Percentiles rank a stretch among this genome's conserved stretches.
phyloP scores from a whole-genome alignment of 2,113 vertebrate genomes.

The Alaudala cheleensis region DNA sequence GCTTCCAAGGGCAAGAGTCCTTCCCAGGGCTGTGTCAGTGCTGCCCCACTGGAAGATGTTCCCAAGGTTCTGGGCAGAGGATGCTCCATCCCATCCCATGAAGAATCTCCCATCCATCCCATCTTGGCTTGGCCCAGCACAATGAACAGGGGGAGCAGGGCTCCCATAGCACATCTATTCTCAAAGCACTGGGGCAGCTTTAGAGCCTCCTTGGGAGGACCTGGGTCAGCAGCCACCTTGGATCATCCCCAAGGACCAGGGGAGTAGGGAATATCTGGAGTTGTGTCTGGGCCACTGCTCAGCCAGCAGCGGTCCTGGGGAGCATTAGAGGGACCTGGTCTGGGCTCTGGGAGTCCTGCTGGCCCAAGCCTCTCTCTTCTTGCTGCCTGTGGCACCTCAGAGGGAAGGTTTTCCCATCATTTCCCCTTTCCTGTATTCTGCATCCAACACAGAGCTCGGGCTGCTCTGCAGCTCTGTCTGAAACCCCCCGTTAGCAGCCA shows the following conservation, averaged over 20 bases:
- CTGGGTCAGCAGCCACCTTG: background rate
- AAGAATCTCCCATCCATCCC: accelerated
- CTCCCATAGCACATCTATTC: background rate
- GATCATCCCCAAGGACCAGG: background rate
- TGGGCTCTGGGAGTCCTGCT: background rate
- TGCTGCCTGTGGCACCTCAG: background rate
- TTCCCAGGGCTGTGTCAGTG: background rate
- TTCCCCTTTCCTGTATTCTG: background rate
- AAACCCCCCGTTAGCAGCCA: background rate
- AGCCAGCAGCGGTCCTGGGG: background rate
- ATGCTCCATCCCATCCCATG: background rate
- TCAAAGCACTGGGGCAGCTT: background rate
- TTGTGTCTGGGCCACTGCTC: background rate
- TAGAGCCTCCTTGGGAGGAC: background rate
- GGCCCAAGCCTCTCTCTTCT: background rate
- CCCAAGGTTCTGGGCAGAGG: background rate
- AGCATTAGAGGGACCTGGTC: accelerated
- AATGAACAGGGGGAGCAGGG: background rate
- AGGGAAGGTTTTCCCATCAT: background rate
- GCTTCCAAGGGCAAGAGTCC: background rate
- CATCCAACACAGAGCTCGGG: accelerated
- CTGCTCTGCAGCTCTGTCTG: background rate
- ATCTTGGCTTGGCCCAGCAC: background rate
- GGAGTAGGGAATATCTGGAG: background rate
- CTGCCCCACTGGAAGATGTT: background rate